Percentiles rank a stretch among this genome's conserved stretches.
Conservation (phyloP, 1,140 invertebrate species). For the Rhagoletis zephyria region DNA sequence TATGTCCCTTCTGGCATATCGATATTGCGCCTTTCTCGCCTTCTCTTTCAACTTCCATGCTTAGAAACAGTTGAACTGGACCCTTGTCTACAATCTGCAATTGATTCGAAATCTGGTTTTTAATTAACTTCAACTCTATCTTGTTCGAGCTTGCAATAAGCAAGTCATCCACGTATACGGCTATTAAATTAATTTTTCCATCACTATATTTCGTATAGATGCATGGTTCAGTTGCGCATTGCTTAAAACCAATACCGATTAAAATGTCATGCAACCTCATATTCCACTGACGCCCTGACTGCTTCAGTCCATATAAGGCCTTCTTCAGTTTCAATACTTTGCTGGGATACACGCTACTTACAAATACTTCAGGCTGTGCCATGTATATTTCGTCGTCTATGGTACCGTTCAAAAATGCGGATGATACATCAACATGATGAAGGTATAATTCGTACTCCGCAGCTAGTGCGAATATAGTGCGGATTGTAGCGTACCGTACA, state of each 20-base stretch:
- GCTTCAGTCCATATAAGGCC: constrained; percentile 56
- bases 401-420: constrained; percentile 73
- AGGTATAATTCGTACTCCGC: constrained; percentile 62
- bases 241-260: constrained; percentile 60
- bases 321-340: constrained; percentile 60
- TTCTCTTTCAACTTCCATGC: constrained; percentile 50
- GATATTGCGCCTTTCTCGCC: neutral
- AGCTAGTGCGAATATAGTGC: constrained; percentile 55
- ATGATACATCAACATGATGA: constrained; percentile 70
- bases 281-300: constrained; percentile 64
- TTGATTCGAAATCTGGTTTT: constrained; percentile 47
- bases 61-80: no score
- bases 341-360: constrained; percentile 14
- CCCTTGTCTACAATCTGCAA: constrained; percentile 60
- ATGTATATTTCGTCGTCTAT: constrained; percentile 68
- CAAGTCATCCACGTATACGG: constrained; percentile 53
- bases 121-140: constrained; percentile 32
- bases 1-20: constrained; percentile 55
- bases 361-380: constrained; percentile 55
- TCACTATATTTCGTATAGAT: constrained; percentile 60
- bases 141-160: constrained; percentile 50
- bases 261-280: constrained; percentile 62
- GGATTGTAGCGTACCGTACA: constrained; percentile 62
- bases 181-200: neutral
- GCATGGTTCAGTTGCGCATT: constrained; percentile 65